Percentiles rank a stretch among this genome's conserved stretches.
These are phyloP conservation scores for Drosophila birchii DNA, from an alignment of 2,888 invertebrate species.

Conservation along the genomic window DNA sequence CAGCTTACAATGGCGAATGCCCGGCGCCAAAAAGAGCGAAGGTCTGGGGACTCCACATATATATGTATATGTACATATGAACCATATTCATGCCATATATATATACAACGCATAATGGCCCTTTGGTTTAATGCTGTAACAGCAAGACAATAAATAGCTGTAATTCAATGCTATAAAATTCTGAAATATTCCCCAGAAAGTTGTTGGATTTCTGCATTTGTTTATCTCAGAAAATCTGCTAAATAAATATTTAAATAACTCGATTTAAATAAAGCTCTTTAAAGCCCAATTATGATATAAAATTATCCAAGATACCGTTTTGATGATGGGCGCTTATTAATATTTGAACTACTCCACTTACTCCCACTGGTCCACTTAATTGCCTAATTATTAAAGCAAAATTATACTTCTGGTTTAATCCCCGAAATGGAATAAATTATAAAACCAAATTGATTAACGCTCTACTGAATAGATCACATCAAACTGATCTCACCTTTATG, in stretches of 20 bases:
- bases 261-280: neutral
- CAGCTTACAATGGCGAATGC: constrained; percentile 63
- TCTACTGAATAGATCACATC: constrained; percentile 14
- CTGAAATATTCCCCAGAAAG: constrained; percentile 5
- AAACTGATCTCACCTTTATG: constrained; percentile 31
- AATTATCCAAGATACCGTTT: constrained; percentile 1
- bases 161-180: constrained; percentile 48
- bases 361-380: neutral
- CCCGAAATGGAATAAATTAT: constrained; percentile 11
- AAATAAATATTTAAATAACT: neutral
- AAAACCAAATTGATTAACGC: constrained; percentile 19
- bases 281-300: neutral
- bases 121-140: constrained; percentile 43
- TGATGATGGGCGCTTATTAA: neutral
- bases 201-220: neutral
- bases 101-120: constrained; percentile 13
- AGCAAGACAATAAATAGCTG: constrained; percentile 45
- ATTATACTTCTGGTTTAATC: neutral
- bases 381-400: constrained; percentile 2
- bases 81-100: constrained; percentile 8
- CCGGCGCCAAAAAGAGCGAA: constrained; percentile 63
- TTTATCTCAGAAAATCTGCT: neutral
- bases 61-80: neutral
- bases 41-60: constrained; percentile 48
- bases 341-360: constrained; percentile 6